Base-by-base conservation (phyloP, 1,140 invertebrate genomes). In the Ganaspis sp. region DNA sequence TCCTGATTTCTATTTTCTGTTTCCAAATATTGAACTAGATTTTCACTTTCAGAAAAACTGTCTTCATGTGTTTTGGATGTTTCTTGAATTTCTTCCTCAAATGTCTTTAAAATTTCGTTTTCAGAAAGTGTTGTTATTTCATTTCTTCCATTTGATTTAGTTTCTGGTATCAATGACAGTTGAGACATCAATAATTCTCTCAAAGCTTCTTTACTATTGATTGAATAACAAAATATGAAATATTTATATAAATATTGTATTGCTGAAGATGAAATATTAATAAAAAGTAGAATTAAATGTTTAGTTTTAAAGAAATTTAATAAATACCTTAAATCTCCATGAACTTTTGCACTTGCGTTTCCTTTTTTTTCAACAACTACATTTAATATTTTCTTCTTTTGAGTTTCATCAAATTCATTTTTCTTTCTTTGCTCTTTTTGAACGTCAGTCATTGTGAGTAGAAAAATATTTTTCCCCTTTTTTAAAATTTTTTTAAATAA, bases 151-250 rank as follows among this genome's bases (percentile, higher is more conserved):
- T 17, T 2, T 12, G 37, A 9, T 21, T 53, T 11, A 40, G 23
- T 26, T 78, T 71, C n/a, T 26, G 45, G 15, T 15, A 19, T 37
- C 64, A 70, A 53, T 38, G 26, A 54, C 26, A 73, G 34, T 17
- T 49, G 26, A 6, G 73, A 76, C 70, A 81, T 74, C 34, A 81
- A 38, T 29, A 81, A 29, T 17, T 75, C 77, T 21, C 49, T 78
- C 15, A 73, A n/a, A 9, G 70, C 54, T 23, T 75, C 49, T 71
- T 75, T 73, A 4, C 79, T 81, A 26, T n/a, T 29, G 23, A 29
- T 29, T 0, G 8, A n/a, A 29, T 9, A 53, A 71, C 26, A 37
- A 45, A 42, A 69, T 42, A 58, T 26, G 11, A 71, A 53, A 26
- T 15, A 4, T 54, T 19, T 19, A 21, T 5, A 19, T 21, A 64